Conservation (phyloP, 2,888 invertebrate species). For the Spisula subtruncata region DNA sequence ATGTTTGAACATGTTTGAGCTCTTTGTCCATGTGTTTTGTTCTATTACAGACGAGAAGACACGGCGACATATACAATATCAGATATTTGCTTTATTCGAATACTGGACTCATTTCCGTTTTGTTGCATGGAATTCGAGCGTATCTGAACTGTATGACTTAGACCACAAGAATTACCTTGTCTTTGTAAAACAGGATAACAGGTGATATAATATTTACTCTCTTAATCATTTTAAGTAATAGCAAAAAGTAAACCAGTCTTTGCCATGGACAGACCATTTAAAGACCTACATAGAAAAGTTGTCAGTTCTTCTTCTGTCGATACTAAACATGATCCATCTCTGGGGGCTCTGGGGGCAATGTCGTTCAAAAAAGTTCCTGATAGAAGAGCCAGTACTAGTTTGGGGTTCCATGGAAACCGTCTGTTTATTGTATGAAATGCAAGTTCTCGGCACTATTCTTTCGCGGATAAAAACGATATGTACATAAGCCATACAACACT, state of each 20-base stretch:
- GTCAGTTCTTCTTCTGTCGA: too few relatives aligned
- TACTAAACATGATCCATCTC: too few relatives aligned
- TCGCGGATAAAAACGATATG: too few relatives aligned
- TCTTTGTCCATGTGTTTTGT: neutral
- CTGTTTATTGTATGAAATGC: too few relatives aligned
- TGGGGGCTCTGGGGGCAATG: too few relatives aligned
- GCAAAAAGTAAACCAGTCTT: too few relatives aligned
- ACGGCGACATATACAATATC: constrained; percentile 41
- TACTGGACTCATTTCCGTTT: constrained; percentile 74
- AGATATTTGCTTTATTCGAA: constrained; percentile 59
- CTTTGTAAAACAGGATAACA: constrained; percentile 51
- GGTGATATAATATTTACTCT: neutral
- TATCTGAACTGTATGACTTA: constrained; percentile 61
- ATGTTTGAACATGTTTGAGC: neutral
- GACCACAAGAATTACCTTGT: constrained; percentile 70
- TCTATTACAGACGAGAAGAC: constrained; percentile 32
- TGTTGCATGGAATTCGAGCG: constrained; percentile 68
- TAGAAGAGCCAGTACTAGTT: neutral
- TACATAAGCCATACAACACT: too few relatives aligned
- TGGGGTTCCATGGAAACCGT: too few relatives aligned
- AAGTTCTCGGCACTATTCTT: too few relatives aligned
- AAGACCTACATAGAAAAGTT: neutral
- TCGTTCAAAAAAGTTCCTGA: too few relatives aligned
- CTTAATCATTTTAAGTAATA: neutral
- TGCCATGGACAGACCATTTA: too few relatives aligned